Percentiles rank a stretch among this genome's conserved stretches.
Evolutionary conservation across 2,888 invertebrate species (phyloP).

Genomic region (Lepidocyrtinus sp.): DNA sequence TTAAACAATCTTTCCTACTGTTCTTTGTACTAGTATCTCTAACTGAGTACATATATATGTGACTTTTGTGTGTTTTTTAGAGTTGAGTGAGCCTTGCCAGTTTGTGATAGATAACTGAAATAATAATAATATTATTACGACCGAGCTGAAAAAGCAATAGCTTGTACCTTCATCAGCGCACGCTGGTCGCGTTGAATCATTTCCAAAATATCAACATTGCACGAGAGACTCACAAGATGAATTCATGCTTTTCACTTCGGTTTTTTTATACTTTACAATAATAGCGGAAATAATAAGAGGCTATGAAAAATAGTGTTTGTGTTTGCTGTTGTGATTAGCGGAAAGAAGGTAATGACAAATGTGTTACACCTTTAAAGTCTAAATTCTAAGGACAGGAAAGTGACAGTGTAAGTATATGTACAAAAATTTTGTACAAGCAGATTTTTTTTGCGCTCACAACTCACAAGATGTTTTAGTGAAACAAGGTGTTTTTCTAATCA

Average conservation of each 20-base stretch:
- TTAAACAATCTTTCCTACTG: conserved; percentile 54
- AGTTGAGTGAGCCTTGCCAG: conserved; percentile 53
- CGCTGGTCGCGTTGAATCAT: conserved; percentile 43
- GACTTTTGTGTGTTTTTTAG: conserved; percentile 38
- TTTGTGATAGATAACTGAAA: conserved; percentile 61
- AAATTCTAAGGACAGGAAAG: too few species aligned
- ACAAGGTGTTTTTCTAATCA: conserved; percentile 41
- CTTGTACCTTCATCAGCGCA: too few species aligned
- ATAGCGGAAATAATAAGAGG: conserved; percentile 47
- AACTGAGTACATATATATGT: too few species aligned
- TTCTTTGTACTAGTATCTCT: too few species aligned
- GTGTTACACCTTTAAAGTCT: conserved; percentile 43
- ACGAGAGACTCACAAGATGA: conserved; percentile 28
- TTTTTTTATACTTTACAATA: conserved; percentile 28
- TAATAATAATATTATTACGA: conserved; percentile 59
- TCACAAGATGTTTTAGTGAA: conserved; percentile 13
- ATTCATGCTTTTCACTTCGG: conserved; percentile 35
- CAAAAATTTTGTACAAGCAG: too few species aligned
- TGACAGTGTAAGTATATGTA: too few species aligned
- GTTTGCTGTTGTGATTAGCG: conserved; percentile 35
- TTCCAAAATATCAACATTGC: conserved; percentile 42
- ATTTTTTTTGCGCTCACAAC: too few species aligned
- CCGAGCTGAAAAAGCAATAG: conserved; percentile 51
- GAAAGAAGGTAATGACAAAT: conserved; percentile 48
- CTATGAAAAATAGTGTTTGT: too few species aligned